phyloP scores from a whole-genome alignment of 2,888 invertebrate species.

The Eurytoma adleriae region DNA sequence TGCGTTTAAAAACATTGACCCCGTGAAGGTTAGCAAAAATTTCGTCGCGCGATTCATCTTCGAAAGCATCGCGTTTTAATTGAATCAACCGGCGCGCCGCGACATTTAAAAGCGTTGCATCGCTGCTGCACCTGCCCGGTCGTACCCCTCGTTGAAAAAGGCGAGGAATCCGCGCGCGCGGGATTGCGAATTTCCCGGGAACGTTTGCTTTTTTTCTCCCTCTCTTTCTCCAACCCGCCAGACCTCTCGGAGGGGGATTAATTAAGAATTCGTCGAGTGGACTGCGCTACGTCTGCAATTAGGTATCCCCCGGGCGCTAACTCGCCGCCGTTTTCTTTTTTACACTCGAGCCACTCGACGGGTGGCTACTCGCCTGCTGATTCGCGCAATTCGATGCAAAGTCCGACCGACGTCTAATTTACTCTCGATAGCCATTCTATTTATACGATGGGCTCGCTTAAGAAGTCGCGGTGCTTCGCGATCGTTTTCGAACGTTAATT shows the following conservation, averaged over 20 bases:
- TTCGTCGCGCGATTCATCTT: too few relatives aligned
- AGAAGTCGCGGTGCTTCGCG: too few relatives aligned
- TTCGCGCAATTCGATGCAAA: slow-evolving; percentile 8
- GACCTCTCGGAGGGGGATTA: slow-evolving; percentile 37
- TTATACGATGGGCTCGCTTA: too few relatives aligned
- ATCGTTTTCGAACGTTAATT: too few relatives aligned
- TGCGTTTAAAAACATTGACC: too few relatives aligned
- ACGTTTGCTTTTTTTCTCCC: not conserved
- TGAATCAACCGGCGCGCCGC: too few relatives aligned
- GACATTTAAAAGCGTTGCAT: too few relatives aligned
- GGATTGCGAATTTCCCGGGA: slow-evolving; percentile 28
- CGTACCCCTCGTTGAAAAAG: slow-evolving; percentile 1
- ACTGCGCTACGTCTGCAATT: slow-evolving; percentile 2
- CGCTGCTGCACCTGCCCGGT: too few relatives aligned
- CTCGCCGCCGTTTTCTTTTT: not conserved
- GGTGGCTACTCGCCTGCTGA: not conserved
- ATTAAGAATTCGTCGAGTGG: slow-evolving; percentile 35
- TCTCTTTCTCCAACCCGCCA: not conserved
- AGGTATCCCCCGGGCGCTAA: slow-evolving; percentile 5
- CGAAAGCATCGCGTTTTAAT: too few relatives aligned
- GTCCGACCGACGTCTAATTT: too few relatives aligned
- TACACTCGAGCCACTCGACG: not conserved
- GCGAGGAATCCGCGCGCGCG: slow-evolving; percentile 4
- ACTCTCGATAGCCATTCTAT: too few relatives aligned
- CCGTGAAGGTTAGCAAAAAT: too few relatives aligned